Evolutionary conservation across 2,113 vertebrate genomes (phyloP).

Genomic region (western clawed frog (Xenopus tropicalis)): DNA sequence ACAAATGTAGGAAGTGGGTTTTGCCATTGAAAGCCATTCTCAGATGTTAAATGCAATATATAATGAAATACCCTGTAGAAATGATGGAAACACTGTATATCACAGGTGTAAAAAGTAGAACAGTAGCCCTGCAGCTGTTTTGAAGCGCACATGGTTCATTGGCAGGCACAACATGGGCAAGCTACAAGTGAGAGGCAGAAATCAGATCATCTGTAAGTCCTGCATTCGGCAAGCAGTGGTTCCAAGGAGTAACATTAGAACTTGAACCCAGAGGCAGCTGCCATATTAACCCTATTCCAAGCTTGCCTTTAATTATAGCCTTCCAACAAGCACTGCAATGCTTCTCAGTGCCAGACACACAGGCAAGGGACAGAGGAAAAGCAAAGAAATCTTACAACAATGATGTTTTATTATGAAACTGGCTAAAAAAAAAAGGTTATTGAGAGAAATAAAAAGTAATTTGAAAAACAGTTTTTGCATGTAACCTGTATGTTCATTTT

Average conservation of each 20-base stretch:
- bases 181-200: not conserved
- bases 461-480: not conserved
- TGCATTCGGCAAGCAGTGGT: not conserved
- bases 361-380: not conserved
- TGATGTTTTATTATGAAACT: too few relatives aligned
- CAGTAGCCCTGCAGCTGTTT: too few relatives aligned
- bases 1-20: too few relatives aligned
- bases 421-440: too few relatives aligned
- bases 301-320: too few relatives aligned
- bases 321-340: too few relatives aligned
- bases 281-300: not conserved
- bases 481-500: too few relatives aligned
- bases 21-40: too few relatives aligned
- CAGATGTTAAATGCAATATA: too few relatives aligned
- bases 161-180: not conserved
- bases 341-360: not conserved
- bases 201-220: not conserved
- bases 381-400: not conserved
- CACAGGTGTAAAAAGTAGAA: too few relatives aligned
- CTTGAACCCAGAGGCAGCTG: not conserved
- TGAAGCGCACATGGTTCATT: not conserved
- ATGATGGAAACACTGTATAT: too few relatives aligned
- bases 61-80: too few relatives aligned
- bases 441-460: not conserved
- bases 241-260: not conserved